These are phyloP conservation scores for Drosophila rubida DNA, from an alignment of 2,888 invertebrate species.

Conservation along the genomic window DNA sequence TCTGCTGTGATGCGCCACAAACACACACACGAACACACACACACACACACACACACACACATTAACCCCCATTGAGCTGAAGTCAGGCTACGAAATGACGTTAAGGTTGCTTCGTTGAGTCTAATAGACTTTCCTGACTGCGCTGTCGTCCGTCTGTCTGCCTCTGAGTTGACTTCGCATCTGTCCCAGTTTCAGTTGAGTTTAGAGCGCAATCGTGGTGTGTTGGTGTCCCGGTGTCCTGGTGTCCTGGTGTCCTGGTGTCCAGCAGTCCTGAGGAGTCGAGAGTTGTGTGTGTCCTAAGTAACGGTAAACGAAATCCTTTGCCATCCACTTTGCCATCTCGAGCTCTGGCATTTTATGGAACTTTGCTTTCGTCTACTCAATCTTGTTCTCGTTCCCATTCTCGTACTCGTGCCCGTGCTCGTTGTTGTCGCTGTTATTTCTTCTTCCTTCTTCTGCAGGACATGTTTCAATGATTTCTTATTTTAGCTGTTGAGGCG, in stretches of 20 bases:
- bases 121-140: slow-evolving; percentile 80
- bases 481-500: slow-evolving; percentile 68
- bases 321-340: slow-evolving; percentile 56
- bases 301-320: slow-evolving; percentile 66
- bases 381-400: slow-evolving; percentile 23
- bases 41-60: slow-evolving; percentile 32
- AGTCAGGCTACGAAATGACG: slow-evolving; percentile 71
- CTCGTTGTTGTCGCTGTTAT: slow-evolving; percentile 1
- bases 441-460: slow-evolving; percentile 23
- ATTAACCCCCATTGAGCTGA: slow-evolving; percentile 65
- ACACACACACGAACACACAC: slow-evolving; percentile 30
- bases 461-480: slow-evolving; percentile 81
- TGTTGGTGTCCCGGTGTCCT: background rate
- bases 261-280: slow-evolving; percentile 2
- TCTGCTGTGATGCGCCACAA: slow-evolving; percentile 29
- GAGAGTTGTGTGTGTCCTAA: slow-evolving; percentile 47
- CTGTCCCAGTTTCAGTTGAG: slow-evolving; percentile 68
- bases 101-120: slow-evolving; percentile 81
- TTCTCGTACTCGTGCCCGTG: background rate
- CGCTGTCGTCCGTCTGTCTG: slow-evolving; percentile 13
- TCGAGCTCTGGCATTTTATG: slow-evolving; percentile 46
- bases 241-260: background rate
- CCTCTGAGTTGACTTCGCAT: slow-evolving; percentile 61
- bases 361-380: slow-evolving; percentile 30
- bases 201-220: slow-evolving; percentile 25